Percentiles rank a stretch among this genome's conserved stretches.
Evolutionary conservation across 2,797 vertebrate species (phyloP).

Genomic region (Cacajao melanocephalus): DNA sequence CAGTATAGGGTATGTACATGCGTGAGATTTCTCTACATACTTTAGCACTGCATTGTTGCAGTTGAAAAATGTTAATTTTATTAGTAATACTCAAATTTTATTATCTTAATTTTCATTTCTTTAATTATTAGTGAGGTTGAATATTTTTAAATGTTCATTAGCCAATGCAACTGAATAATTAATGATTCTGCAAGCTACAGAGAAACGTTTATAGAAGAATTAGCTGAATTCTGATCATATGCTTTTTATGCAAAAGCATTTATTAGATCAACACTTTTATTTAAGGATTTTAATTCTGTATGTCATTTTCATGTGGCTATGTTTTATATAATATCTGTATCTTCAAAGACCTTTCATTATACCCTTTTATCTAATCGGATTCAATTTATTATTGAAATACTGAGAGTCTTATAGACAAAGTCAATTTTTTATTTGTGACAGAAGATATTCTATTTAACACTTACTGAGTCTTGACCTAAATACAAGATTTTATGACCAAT

Average conservation of each 20-base stretch:
- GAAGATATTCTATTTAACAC: constrained; percentile 5
- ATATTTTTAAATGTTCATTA: constrained; percentile 50
- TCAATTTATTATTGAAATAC: background rate
- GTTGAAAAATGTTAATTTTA: constrained; percentile 49
- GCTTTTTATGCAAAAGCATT: background rate
- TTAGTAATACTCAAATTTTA: constrained; percentile 27
- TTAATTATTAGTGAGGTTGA: constrained; percentile 50
- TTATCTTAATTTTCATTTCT: constrained; percentile 50
- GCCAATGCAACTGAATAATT: constrained; percentile 38
- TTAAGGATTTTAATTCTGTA: constrained; percentile 15
- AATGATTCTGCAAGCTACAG: constrained; percentile 5
- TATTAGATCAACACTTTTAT: background rate
- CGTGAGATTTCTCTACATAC: background rate
- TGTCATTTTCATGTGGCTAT: background rate
- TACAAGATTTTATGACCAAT: background rate
- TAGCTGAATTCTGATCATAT: constrained; percentile 1
- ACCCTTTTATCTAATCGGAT: background rate
- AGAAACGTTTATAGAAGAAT: background rate
- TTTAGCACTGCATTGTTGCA: background rate
- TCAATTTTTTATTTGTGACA: background rate
- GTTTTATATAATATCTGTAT: background rate
- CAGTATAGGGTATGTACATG: rapidly evolving
- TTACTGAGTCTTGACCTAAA: background rate
- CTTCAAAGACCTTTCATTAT: constrained; percentile 10
- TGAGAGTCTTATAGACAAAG: background rate